Evolutionary conservation across 2,113 vertebrate species (phyloP).

Genomic region (Gobius niger): DNA sequence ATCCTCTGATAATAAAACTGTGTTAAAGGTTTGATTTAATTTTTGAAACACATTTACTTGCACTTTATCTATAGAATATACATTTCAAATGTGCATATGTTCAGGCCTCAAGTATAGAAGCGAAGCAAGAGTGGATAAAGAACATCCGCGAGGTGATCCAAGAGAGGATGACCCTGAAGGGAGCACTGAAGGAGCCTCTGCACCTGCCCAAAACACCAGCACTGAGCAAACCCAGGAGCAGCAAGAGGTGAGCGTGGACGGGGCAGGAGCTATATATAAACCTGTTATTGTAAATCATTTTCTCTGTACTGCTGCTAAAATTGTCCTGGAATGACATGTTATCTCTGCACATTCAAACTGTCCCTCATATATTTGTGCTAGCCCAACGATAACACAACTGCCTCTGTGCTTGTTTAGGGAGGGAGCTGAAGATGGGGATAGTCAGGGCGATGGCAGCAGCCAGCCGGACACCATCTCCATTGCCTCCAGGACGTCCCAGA

Average conservation of each 20-base stretch:
- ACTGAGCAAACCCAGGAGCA: slow-evolving; percentile 89
- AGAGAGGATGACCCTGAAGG: slow-evolving; percentile 97
- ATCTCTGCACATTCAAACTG: background rate
- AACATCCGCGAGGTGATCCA: slow-evolving; percentile 98
- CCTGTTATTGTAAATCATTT: background rate
- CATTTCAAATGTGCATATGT: background rate
- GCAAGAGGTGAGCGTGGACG: slow-evolving; percentile 81
- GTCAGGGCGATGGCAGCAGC: slow-evolving; percentile 96
- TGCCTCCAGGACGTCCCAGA: slow-evolving; percentile 95
- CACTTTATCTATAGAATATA: background rate
- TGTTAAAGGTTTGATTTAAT: slow-evolving; percentile 83
- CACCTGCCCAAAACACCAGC: slow-evolving; percentile 88
- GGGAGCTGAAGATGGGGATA: slow-evolving; percentile 90
- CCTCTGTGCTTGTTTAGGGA: slow-evolving; percentile 79
- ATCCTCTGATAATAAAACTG: slow-evolving; percentile 97
- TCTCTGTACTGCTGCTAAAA: too few species aligned
- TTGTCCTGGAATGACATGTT: background rate
- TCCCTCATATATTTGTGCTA: background rate
- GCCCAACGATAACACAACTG: background rate
- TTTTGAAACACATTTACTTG: background rate
- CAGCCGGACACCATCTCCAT: slow-evolving; percentile 98
- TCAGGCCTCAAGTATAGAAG: slow-evolving; percentile 92
- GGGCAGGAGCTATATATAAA: background rate
- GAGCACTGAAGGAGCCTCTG: slow-evolving; percentile 95
- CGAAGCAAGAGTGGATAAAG: slow-evolving; percentile 99